These are phyloP conservation scores for Achroia grisella DNA, from an alignment of 1,140 invertebrate species.

Conservation along the genomic window DNA sequence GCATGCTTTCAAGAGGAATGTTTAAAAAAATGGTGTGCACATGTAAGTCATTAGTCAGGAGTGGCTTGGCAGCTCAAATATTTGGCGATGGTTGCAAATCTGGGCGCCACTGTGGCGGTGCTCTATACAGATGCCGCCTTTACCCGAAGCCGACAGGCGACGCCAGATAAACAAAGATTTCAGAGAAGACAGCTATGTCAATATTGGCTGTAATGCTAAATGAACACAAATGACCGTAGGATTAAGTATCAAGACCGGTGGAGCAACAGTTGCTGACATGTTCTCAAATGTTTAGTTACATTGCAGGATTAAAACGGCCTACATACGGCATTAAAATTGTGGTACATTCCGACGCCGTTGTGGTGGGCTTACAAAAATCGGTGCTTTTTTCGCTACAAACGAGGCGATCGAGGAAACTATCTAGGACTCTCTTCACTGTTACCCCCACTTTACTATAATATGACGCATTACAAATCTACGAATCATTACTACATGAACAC, in stretches of 20 bases:
- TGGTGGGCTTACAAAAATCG: too few species aligned
- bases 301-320: too few species aligned
- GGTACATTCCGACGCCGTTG: too few species aligned
- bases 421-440: too few species aligned
- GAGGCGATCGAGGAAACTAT: too few species aligned
- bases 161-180: conserved; percentile 22
- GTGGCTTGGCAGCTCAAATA: conserved; percentile 43
- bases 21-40: conserved; percentile 43
- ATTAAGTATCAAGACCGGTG: conserved; percentile 33
- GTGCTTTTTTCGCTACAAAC: too few species aligned
- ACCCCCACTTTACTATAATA: too few species aligned
- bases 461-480: too few species aligned
- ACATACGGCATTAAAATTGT: too few species aligned
- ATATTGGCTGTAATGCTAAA: conserved; percentile 54
- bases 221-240: conserved; percentile 68
- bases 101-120: conserved; percentile 34
- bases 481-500: too few species aligned
- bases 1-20: conserved; percentile 10
- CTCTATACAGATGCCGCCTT: conserved; percentile 29
- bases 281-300: not conserved
- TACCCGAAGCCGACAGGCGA: conserved; percentile 23
- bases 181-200: conserved; percentile 53
- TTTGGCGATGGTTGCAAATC: conserved; percentile 53
- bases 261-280: not conserved
- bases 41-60: conserved; percentile 64